Percentiles rank a stretch among this genome's conserved stretches.
These are phyloP conservation scores for Willowsia nigromaculata DNA, from an alignment of 2,888 invertebrate species.

Conservation along the genomic window DNA sequence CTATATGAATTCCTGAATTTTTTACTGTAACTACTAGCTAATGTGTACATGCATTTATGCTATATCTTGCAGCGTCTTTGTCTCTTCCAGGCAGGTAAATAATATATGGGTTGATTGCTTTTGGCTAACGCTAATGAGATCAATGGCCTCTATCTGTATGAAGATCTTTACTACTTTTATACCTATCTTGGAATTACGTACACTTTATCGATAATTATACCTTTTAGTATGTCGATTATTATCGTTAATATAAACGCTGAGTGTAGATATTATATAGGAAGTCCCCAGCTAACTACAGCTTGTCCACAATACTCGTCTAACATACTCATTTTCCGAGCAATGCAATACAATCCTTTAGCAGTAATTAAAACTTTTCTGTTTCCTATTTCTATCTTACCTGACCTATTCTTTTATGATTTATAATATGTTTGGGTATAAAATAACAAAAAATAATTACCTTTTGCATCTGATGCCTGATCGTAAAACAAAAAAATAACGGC, in stretches of 20 bases:
- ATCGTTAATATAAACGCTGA: neutral
- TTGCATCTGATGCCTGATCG: no score
- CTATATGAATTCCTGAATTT: neutral
- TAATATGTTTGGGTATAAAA: neutral
- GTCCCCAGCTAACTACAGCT: neutral
- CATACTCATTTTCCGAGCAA: neutral
- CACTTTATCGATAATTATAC: neutral
- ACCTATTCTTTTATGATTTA: neutral
- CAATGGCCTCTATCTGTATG: no score
- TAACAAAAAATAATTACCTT: no score
- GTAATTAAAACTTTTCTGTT: neutral
- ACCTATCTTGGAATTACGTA: neutral
- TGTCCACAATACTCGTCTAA: neutral
- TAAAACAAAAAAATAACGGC: neutral
- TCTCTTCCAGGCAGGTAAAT: neutral
- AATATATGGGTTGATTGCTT: slow-evolving; percentile 7
- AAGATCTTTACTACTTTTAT: no score
- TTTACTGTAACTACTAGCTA: neutral
- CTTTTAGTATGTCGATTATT: neutral
- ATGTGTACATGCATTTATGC: neutral
- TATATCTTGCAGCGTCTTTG: neutral
- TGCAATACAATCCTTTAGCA: slow-evolving; percentile 35
- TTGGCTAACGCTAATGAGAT: neutral
- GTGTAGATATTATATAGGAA: neutral
- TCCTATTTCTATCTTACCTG: neutral